Percentiles rank a stretch among this genome's conserved stretches.
These are phyloP conservation scores for Syngnathus scovelli DNA, from an alignment of 2,113 vertebrate genomes.

Conservation along the genomic window DNA sequence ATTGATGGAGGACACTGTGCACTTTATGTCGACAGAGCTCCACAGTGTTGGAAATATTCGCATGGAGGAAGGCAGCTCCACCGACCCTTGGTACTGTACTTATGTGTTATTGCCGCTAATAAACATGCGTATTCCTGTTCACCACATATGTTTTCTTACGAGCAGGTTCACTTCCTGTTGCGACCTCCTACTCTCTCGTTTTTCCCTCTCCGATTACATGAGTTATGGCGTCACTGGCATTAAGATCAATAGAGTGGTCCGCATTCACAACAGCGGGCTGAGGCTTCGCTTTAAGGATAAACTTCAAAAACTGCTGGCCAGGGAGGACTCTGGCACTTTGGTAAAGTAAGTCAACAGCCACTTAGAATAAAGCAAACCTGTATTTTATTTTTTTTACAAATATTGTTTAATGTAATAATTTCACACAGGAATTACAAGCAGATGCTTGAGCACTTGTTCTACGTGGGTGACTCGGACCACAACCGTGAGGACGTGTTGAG, in stretches of 20 bases:
- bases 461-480: slow-evolving; percentile 67
- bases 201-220: slow-evolving; percentile 75
- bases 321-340: slow-evolving; percentile 40
- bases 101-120: not conserved
- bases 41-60: slow-evolving; percentile 79
- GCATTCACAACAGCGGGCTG: slow-evolving; percentile 76
- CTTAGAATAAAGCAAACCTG: not conserved
- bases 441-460: slow-evolving; percentile 78
- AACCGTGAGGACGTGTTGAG: slow-evolving; percentile 66
- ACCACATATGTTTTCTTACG: not conserved
- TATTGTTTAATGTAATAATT: slow-evolving; percentile 19
- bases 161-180: slow-evolving; percentile 78
- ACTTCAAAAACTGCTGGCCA: slow-evolving; percentile 68
- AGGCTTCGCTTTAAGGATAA: slow-evolving; percentile 79
- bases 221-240: slow-evolving; percentile 63
- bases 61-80: slow-evolving; percentile 77
- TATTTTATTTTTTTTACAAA: not conserved
- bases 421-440: slow-evolving; percentile 67
- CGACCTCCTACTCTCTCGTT: slow-evolving; percentile 74
- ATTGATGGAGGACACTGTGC: slow-evolving; percentile 60
- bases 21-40: slow-evolving; percentile 76
- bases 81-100: slow-evolving; percentile 69
- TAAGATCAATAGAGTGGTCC: slow-evolving; percentile 73
- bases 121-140: not conserved
- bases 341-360: slow-evolving; percentile 57